Percentiles rank a stretch among this genome's conserved stretches.
Evolutionary conservation across 2,797 vertebrate genomes (phyloP).

Genomic region (Varecia variegata): DNA sequence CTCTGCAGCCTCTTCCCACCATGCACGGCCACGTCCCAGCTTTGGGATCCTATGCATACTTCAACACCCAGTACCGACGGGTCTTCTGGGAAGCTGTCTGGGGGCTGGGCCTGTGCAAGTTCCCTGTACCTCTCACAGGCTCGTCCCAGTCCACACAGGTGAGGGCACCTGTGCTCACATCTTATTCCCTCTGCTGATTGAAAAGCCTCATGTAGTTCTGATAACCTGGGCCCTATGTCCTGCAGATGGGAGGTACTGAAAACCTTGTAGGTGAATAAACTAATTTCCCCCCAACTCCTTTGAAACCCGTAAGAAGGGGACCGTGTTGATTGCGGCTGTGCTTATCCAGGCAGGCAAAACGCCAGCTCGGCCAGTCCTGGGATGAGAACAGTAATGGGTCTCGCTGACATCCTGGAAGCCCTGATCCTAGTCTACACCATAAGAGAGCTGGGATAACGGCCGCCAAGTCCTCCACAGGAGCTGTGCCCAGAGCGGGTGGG

Average conservation of each 20-base stretch:
- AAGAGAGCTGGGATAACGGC: neutral
- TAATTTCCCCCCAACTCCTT: neutral
- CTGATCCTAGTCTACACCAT: neutral
- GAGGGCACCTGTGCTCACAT: neutral
- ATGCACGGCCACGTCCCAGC: neutral
- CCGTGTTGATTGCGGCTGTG: fast-evolving
- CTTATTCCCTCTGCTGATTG: neutral
- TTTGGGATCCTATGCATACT: neutral
- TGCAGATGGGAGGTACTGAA: neutral
- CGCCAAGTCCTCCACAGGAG: neutral
- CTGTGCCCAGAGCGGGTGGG: fast-evolving
- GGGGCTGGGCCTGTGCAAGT: neutral
- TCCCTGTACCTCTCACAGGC: fast-evolving
- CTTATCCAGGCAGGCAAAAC: neutral
- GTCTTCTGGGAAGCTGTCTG: fast-evolving
- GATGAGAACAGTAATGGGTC: neutral
- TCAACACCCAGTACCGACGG: neutral
- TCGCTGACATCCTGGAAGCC: neutral
- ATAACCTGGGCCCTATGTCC: neutral
- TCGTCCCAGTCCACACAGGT: fast-evolving
- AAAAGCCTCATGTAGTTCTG: neutral
- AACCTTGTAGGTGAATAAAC: neutral
- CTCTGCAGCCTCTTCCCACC: neutral
- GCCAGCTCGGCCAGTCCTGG: neutral
- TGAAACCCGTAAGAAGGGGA: neutral